Base-by-base conservation (phyloP, 2,888 invertebrate genomes). In the Abrostola triplasia region DNA sequence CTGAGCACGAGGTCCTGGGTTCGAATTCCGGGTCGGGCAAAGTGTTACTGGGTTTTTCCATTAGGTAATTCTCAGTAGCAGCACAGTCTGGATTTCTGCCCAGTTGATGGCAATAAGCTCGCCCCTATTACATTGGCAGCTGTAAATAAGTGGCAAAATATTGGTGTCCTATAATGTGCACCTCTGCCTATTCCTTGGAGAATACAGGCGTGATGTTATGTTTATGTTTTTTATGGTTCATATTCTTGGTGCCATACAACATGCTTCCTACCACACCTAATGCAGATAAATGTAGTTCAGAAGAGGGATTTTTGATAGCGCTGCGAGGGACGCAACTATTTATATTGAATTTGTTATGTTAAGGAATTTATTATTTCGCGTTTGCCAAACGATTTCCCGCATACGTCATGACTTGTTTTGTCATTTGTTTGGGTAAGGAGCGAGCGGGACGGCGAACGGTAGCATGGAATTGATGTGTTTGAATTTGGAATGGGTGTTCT, bases 231-330 rank as follows among this genome's bases (percentile, higher is more conserved):
- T n/a, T n/a, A n/a, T n/a, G n/a, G n/a, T n/a, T n/a, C n/a, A n/a
- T n/a, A n/a, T n/a, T 73, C 65, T 62, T 82, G 57, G 49, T 36
- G 63, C 63, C 57, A 37, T 86, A 40, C 36, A 6, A 59, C 71
- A 80, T 73, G 68, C 62, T n/a, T 37, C 66, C 40, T 6, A 47
- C 81, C 85, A 73, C 0, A 77, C 82, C 79, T 88, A 90, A 90
- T 90, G 86, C 86, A 89, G 89, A 90, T 85, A 88, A 87, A 90
- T 89, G 88, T 88, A 87, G 85, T 85, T 80, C 69, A 77, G 82
- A 79, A 82, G 81, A 88, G 87, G 88, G 88, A 84, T 87, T 84
- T 85, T 82, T 86, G 86, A 87, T 84, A 84, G 80, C 82, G 68
- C 69, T 44, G 63, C 67, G 64, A 79, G 81, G 84, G 81, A 76